These are phyloP conservation scores for Bursaphelenchus okinawaensis DNA, from an alignment of 2,888 invertebrate species.

Conservation along the genomic window DNA sequence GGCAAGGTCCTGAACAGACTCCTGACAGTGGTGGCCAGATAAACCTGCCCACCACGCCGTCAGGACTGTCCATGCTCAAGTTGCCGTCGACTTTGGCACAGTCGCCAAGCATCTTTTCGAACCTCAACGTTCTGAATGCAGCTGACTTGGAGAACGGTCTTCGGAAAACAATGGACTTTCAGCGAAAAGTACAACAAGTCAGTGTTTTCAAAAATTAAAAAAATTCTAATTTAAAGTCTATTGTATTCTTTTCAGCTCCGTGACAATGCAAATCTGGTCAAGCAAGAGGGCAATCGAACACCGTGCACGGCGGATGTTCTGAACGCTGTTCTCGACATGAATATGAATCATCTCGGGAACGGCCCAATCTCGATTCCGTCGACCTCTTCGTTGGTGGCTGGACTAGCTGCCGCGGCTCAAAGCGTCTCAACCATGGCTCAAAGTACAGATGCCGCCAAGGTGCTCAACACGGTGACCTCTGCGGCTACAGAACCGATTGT, in stretches of 20 bases:
- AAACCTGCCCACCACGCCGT: constrained; percentile 21
- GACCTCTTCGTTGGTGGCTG: constrained; percentile 20
- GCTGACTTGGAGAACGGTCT: constrained; percentile 34
- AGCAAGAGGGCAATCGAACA: constrained; percentile 32
- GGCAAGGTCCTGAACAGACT: constrained; percentile 19
- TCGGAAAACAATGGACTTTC: constrained; percentile 37
- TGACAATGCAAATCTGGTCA: constrained; percentile 19
- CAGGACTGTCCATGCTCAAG: constrained; percentile 32
- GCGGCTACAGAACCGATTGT: not conserved
- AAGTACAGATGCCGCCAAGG: not conserved
- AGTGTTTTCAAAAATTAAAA: constrained; percentile 7
- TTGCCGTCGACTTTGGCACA: constrained; percentile 35
- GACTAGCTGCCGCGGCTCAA: constrained; percentile 15
- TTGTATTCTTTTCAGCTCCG: constrained; percentile 28
- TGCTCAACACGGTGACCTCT: not conserved
- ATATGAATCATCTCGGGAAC: constrained; percentile 34
- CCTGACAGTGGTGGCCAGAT: constrained; percentile 27
- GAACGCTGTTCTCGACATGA: constrained; percentile 54
- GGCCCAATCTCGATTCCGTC: constrained; percentile 22
- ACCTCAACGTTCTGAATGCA: constrained; percentile 39
- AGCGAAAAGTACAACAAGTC: constrained; percentile 33
- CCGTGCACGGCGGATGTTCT: constrained; percentile 56
- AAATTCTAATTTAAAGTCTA: not conserved
- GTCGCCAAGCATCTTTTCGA: constrained; percentile 54
- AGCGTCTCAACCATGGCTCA: not conserved